phyloP scores from a whole-genome alignment of 2,113 vertebrate genomes.

The Dryoscopus gambensis region DNA sequence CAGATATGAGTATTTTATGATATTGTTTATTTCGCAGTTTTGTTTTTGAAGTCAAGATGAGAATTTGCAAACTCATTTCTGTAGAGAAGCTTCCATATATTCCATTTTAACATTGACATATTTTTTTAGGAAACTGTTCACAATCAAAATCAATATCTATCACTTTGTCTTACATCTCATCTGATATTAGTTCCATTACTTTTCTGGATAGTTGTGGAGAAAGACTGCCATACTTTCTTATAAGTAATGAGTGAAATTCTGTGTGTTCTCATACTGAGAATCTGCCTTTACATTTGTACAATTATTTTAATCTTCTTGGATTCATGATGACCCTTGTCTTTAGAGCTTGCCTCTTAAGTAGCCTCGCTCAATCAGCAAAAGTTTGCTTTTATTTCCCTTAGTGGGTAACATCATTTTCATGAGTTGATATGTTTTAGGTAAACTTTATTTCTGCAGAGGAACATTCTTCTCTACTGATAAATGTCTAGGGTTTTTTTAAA shows the following conservation, averaged over 20 bases:
- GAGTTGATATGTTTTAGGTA: not conserved
- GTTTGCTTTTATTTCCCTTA: not conserved
- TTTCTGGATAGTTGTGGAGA: not conserved
- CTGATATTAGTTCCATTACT: not conserved
- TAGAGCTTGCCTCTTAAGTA: not conserved
- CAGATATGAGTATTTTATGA: not conserved
- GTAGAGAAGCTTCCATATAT: not conserved
- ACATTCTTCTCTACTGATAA: not conserved
- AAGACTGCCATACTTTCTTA: not conserved
- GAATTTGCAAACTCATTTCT: not conserved
- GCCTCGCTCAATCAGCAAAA: not conserved
- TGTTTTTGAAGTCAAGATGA: not conserved
- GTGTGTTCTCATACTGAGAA: not conserved
- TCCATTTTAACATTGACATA: fast-evolving
- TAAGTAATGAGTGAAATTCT: not conserved
- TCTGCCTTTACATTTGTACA: not conserved
- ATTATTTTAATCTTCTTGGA: not conserved
- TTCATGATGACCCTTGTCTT: not conserved
- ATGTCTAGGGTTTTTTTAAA: not conserved
- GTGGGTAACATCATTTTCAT: not conserved
- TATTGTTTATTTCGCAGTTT: not conserved
- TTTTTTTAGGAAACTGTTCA: not conserved
- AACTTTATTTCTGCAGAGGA: not conserved
- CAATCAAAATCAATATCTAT: not conserved
- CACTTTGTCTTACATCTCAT: not conserved